A percentile compares a stretch with the other conserved stretches of the same genome.
phyloP scores from a whole-genome alignment of 2,797 vertebrate species.

The Propithecus deckenii region DNA sequence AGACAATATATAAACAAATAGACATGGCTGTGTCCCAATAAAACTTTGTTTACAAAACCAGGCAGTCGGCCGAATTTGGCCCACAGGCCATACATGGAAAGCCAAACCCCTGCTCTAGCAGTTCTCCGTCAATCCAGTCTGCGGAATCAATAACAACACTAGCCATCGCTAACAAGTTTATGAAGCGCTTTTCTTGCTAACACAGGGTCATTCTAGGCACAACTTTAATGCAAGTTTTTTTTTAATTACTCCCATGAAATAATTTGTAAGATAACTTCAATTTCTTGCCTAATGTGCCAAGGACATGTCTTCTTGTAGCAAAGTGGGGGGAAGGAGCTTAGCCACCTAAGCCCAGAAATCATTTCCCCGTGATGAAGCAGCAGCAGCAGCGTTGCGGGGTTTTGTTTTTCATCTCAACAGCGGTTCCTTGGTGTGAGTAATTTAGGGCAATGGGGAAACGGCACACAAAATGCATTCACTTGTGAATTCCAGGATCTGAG shows the following conservation, averaged over 20 bases:
- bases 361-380: neutral
- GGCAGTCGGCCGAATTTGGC: neutral
- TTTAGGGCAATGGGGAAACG: neutral
- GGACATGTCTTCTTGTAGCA: neutral
- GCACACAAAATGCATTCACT: neutral
- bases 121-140: neutral
- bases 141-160: neutral
- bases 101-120: neutral
- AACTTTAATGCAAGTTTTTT: neutral
- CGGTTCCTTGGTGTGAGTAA: neutral
- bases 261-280: neutral
- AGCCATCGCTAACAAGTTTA: neutral
- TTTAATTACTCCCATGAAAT: neutral
- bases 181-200: neutral
- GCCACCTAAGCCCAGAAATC: neutral
- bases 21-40: neutral
- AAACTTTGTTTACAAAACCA: neutral
- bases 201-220: neutral
- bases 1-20: neutral
- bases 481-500: neutral
- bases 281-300: neutral
- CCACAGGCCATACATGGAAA: neutral
- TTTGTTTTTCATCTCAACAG: neutral
- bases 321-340: neutral
- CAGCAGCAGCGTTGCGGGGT: accelerated